phyloP scores from a whole-genome alignment of 1,140 invertebrate species.

The Drosophila pruinosa region DNA sequence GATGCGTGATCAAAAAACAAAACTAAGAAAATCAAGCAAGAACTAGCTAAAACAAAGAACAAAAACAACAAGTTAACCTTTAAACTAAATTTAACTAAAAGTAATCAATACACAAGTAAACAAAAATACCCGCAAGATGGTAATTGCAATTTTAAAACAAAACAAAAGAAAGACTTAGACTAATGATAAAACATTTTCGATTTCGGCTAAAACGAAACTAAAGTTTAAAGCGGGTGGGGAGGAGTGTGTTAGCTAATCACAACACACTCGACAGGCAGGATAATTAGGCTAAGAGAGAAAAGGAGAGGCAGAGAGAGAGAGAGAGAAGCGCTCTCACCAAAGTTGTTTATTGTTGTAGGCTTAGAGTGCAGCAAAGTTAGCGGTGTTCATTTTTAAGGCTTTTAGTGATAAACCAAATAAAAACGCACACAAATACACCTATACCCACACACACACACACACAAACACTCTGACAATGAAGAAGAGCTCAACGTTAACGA shows the following conservation, averaged over 20 bases:
- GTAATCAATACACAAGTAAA: constrained; percentile 9
- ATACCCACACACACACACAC: constrained; percentile 29
- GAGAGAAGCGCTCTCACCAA: constrained; percentile 6
- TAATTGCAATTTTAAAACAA: constrained; percentile 31
- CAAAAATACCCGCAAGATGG: constrained; percentile 5
- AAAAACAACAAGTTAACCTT: constrained; percentile 18
- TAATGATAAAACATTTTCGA: constrained; percentile 53
- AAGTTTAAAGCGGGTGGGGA: constrained; percentile 2
- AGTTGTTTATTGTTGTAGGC: constrained; percentile 65
- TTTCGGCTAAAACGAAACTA: constrained; percentile 50
- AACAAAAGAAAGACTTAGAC: constrained; percentile 36
- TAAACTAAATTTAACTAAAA: constrained; percentile 15
- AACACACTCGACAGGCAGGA: neutral
- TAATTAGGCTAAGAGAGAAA: constrained; percentile 31
- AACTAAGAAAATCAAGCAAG: constrained; percentile 33
- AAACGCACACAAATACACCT: constrained; percentile 20
- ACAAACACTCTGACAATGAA: constrained; percentile 55
- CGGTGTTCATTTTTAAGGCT: constrained; percentile 78
- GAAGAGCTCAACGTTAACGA: constrained; percentile 78
- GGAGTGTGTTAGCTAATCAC: neutral
- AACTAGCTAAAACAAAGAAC: constrained; percentile 43
- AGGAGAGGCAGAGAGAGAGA: neutral
- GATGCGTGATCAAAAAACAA: constrained; percentile 85
- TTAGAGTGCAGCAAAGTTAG: constrained; percentile 63
- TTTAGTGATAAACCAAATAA: constrained; percentile 63